Evolutionary conservation across 2,888 invertebrate species (phyloP).

Genomic region (Epinotia brunnichana): DNA sequence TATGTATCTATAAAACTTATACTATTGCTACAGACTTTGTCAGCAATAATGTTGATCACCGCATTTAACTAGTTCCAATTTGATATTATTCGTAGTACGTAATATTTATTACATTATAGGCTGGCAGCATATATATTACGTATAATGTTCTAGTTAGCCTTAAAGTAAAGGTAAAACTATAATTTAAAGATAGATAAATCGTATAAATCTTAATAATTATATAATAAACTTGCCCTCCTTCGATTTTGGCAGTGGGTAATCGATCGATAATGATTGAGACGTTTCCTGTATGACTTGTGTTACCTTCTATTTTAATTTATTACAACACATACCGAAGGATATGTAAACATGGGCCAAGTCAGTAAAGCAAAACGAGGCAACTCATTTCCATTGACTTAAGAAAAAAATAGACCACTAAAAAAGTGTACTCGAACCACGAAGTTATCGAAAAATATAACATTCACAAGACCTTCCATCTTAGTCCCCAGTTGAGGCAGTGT

Average conservation of each 20-base stretch:
- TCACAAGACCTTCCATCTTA: too few relatives aligned
- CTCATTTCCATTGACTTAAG: not conserved
- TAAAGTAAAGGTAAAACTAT: not conserved
- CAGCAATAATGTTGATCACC: too few relatives aligned
- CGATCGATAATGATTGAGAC: slow-evolving; percentile 22
- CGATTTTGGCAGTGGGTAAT: slow-evolving; percentile 32
- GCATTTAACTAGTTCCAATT: too few relatives aligned
- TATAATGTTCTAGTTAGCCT: slow-evolving; percentile 26
- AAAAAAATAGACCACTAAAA: not conserved
- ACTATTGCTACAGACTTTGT: too few relatives aligned
- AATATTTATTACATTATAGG: too few relatives aligned
- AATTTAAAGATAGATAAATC: slow-evolving; percentile 8
- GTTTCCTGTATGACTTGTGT: slow-evolving; percentile 35
- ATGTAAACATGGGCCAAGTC: slow-evolving; percentile 21
- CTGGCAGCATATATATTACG: not conserved
- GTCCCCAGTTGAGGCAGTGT: too few relatives aligned
- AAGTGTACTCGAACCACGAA: not conserved
- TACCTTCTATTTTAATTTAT: slow-evolving; percentile 16
- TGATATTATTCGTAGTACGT: too few relatives aligned
- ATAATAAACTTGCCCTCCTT: slow-evolving; percentile 28
- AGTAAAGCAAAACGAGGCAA: not conserved
- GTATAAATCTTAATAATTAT: slow-evolving; percentile 14
- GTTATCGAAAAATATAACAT: too few relatives aligned
- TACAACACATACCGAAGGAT: not conserved
- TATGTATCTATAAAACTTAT: too few relatives aligned